Evolutionary conservation across 2,888 invertebrate species (phyloP), one percentile per base, ranked within the genome.

Genomic region (Celastrina argiolus): DNA sequence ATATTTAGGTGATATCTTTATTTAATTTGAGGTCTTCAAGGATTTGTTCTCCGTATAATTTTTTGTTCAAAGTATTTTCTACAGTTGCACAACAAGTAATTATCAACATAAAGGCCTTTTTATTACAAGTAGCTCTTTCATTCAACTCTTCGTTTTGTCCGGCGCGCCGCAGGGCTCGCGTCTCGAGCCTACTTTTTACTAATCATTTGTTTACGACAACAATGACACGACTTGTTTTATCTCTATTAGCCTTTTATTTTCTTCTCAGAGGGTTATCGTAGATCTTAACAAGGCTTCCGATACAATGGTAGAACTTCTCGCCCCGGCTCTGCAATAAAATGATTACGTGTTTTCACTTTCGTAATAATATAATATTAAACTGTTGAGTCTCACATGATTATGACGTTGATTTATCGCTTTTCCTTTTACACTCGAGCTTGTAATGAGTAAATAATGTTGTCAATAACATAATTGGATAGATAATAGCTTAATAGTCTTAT

Each of bases 281-380:
- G 61, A 61, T 61, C 36, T 61, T 39, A 61, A 61, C 61, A 22
- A 61, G 61, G 61, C 61, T 6, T 61, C 22, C 59, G 59, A 59
- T 36, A 61, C 61, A 61, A 39, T 61, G 61, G 61, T n/a, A 14
- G 31, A 31, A 31, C 18, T 12, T 36, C 36, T 34, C 31, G 31
- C 8, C 34, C 59, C 31, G 31, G 8, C 59, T 61, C 82, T 82
- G 81, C 73, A 81, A 78, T 76, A 76, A 79, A 75, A 79, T 68
- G 74, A 78, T 76, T 72, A 75, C 72, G 69, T 56, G 71, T 66
- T 73, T 75, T 76, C 72, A 75, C 76, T 79, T 79, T 73, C 72
- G 36, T 39, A 68, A 64, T 66, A 34, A 42, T 59, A 31, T 45
- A 39, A 36, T 58, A 65, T 56, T 34, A 64, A 41, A 16, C 41